These are phyloP conservation scores for Sphaerodactylus townsendi DNA, from an alignment of 2,113 vertebrate genomes.

Conservation along the genomic window DNA sequence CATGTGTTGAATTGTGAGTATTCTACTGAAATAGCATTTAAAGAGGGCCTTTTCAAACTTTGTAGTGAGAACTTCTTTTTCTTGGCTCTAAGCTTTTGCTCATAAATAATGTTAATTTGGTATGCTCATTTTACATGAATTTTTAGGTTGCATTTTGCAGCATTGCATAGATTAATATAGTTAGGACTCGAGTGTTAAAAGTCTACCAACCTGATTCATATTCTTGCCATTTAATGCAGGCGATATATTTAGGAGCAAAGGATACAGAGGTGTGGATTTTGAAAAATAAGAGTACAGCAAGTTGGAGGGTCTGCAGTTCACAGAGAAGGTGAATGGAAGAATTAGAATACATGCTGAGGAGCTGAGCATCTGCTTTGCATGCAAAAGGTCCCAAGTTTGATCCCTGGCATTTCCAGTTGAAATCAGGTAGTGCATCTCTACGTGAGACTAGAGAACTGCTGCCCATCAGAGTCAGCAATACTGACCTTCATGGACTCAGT, in stretches of 20 bases:
- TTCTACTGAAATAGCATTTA: background rate
- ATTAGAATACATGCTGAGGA: background rate
- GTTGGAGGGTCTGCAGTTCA: background rate
- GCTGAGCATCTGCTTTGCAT: background rate
- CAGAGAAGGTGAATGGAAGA: background rate
- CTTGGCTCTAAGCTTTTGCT: background rate
- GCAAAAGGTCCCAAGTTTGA: background rate
- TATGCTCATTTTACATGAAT: background rate
- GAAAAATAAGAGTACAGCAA: background rate
- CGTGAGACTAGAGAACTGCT: too few species aligned
- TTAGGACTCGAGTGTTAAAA: background rate
- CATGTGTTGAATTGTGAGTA: slow-evolving; percentile 92
- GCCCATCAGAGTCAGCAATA: too few species aligned
- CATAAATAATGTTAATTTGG: background rate
- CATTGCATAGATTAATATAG: background rate
- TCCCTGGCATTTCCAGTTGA: background rate
- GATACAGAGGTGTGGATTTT: background rate
- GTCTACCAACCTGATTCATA: background rate
- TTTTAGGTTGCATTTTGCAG: background rate
- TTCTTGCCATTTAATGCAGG: background rate
- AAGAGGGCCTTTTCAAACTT: background rate
- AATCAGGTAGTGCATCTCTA: background rate
- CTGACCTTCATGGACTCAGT: too few species aligned
- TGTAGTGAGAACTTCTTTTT: background rate
- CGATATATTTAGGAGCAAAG: background rate